Evolutionary conservation across 2,888 invertebrate genomes (phyloP), one percentile per base, ranked within the genome.

Genomic region (Sabatieria punctata): DNA sequence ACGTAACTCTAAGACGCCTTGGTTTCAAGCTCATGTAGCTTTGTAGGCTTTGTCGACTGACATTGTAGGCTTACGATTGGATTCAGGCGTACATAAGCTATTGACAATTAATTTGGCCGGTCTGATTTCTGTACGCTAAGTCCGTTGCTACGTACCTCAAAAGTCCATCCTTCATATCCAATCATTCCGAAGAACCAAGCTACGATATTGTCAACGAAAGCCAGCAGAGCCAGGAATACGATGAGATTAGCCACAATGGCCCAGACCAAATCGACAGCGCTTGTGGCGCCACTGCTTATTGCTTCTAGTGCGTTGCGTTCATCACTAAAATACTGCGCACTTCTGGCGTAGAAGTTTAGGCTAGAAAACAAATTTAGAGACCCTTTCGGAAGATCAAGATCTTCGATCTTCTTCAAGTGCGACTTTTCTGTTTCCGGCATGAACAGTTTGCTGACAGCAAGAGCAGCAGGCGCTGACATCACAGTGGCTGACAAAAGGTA

Each of bases 401-500:
- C 81, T 35, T 82, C 77, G 1, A 79, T 76, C 3, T 55, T 54
- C 0, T 78, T 77, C 0, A 85, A 82, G 52, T 76, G 72, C 0
- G 84, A 79, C 48, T 78, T 73, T 59, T 84, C 80, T 0, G 81
- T 84, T 72, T 95, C 95, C 0, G 95, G 95, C 71, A 82, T 80
- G 58, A 89, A 74, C 0, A 97, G 72, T 66, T 95, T 95, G 13
- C 88, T 77, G 60, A 77, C 82, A 57, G 85, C 85, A 25, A 95
- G 68, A 0, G 91, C 82, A 0, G 88, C 86, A 0, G 93, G 93
- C 0, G 93, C 91, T 0, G 89, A 85, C 91, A 95, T 91, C 1
- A 95, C 80, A 51, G 85, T 84, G 0, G 93, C 85, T 0, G 89
- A 85, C 51, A 95, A 78, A 35, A 95, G 70, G 65, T 89, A 83